These are phyloP conservation scores for Dimorphilus gyrociliatus DNA, from an alignment of 2,888 invertebrate species.

Conservation along the genomic window DNA sequence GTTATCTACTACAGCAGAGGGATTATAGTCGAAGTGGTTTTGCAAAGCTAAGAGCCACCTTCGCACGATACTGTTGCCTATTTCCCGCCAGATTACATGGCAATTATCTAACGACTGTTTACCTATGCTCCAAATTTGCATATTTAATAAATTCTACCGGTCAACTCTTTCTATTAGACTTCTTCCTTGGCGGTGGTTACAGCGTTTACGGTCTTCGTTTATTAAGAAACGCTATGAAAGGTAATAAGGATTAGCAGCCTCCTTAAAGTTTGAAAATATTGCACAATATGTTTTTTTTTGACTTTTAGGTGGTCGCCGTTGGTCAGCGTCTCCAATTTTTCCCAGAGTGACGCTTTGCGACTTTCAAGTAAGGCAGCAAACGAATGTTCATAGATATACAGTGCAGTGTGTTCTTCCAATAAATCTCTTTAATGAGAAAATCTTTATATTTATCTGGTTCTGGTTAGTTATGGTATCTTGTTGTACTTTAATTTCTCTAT, in stretches of 20 bases:
- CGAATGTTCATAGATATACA: conserved; percentile 38
- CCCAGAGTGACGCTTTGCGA: conserved; percentile 36
- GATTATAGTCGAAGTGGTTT: conserved; percentile 18
- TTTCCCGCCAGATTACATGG: conserved; percentile 34
- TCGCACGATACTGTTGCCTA: conserved; percentile 31
- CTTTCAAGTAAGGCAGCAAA: conserved; percentile 16
- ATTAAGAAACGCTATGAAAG: conserved; percentile 1
- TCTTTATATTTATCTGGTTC: conserved; percentile 40
- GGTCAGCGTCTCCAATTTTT: conserved; percentile 28
- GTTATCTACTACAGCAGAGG: conserved; percentile 3
- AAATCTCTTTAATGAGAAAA: conserved; percentile 17
- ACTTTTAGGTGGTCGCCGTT: conserved; percentile 32
- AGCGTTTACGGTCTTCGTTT: background rate
- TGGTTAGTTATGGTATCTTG: conserved; percentile 41
- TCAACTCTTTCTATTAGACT: conserved; percentile 39
- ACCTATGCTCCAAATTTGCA: conserved; percentile 36
- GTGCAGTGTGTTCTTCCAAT: conserved; percentile 31
- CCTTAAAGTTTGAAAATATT: conserved; percentile 39
- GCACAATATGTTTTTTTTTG: conserved; percentile 25
- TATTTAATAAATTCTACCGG: conserved; percentile 37
- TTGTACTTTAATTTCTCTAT: too few relatives aligned
- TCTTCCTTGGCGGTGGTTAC: conserved; percentile 26
- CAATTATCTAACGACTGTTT: conserved; percentile 37
- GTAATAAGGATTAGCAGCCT: conserved; percentile 19
- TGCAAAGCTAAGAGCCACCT: conserved; percentile 22